Evolutionary conservation across 1,140 invertebrate species (phyloP).

Genomic region (Helicorthomorpha holstii): DNA sequence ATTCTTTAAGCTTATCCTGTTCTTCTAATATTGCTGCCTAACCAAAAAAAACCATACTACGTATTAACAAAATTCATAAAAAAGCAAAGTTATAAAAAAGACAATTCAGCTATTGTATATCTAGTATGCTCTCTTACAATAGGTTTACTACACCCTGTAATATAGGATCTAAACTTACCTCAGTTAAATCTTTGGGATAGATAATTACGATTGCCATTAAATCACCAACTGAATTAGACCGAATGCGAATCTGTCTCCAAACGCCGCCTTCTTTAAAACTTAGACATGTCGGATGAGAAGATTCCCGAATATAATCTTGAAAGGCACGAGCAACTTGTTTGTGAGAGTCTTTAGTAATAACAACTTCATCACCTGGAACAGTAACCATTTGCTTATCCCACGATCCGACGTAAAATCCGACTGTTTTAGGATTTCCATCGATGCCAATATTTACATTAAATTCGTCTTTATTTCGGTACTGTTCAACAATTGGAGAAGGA

Average conservation of each 20-base stretch:
- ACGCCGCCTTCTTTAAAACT: conserved; percentile 29
- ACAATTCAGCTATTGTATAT: no score
- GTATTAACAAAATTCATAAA: neutral
- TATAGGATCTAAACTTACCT: conserved; percentile 17
- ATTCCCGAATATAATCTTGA: conserved; percentile 27
- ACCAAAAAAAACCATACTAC: conserved; percentile 4
- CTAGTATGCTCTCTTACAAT: no score
- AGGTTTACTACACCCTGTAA: no score
- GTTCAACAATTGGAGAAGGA: conserved; percentile 19
- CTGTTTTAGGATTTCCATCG: conserved; percentile 28
- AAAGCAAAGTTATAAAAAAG: neutral
- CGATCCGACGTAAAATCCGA: conserved; percentile 27
- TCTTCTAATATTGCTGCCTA: conserved; percentile 21
- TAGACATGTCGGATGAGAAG: conserved; percentile 24
- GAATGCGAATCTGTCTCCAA: conserved; percentile 31
- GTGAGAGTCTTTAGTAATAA: conserved; percentile 23
- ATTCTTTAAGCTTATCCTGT: conserved; percentile 20
- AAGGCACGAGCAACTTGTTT: conserved; percentile 25
- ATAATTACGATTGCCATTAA: conserved; percentile 29
- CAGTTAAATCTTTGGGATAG: conserved; percentile 27
- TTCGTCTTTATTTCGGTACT: conserved; percentile 32
- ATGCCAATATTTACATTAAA: conserved; percentile 26
- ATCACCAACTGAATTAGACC: conserved; percentile 26
- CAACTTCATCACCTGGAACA: conserved; percentile 21
- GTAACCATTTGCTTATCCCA: conserved; percentile 18